phyloP scores from a whole-genome alignment of 2,113 vertebrate genomes.

The Columba janthina region DNA sequence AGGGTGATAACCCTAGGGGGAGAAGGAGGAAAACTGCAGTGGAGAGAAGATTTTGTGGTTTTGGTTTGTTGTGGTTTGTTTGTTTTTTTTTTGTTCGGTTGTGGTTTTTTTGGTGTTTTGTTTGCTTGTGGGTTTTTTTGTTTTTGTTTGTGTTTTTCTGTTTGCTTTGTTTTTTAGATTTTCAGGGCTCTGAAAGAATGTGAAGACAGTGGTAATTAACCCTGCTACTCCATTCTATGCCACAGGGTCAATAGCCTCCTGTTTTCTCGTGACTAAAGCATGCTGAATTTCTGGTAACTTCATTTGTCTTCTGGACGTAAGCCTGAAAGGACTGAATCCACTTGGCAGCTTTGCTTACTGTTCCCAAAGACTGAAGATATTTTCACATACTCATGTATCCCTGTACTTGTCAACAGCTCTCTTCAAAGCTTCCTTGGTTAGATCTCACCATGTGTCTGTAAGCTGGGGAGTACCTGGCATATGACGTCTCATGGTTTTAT shows the following conservation, averaged over 20 bases:
- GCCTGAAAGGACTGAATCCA: not conserved
- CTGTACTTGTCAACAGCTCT: not conserved
- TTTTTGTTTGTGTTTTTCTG: not conserved
- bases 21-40: not conserved
- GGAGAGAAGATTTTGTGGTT: not conserved
- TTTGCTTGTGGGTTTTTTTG: too few relatives aligned
- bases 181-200: not conserved
- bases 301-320: not conserved
- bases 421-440: not conserved
- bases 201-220: not conserved
- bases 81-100: too few relatives aligned
- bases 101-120: too few relatives aligned
- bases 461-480: not conserved
- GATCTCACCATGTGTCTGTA: accelerated
- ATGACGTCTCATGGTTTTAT: not conserved
- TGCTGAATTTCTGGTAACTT: not conserved
- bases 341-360: not conserved
- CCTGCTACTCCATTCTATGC: not conserved
- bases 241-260: not conserved
- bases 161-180: not conserved
- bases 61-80: too few relatives aligned
- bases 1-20: not conserved
- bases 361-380: not conserved
- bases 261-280: not conserved
- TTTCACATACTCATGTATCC: not conserved